These are phyloP conservation scores for Actias luna DNA, from an alignment of 2,888 invertebrate genomes.

Conservation along the genomic window DNA sequence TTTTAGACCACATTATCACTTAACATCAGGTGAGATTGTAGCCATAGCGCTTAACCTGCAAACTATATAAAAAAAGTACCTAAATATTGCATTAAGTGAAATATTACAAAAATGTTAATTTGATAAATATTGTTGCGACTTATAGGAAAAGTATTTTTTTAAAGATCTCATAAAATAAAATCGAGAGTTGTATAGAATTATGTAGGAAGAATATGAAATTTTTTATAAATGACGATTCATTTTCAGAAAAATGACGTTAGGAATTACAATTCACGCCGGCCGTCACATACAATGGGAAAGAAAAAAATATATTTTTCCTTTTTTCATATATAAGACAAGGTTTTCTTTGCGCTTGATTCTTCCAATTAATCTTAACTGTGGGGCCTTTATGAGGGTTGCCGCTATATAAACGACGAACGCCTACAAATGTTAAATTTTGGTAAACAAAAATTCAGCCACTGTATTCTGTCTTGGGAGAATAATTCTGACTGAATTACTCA, in stretches of 20 bases:
- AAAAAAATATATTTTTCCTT: slow-evolving; percentile 12
- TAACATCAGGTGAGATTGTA: too few relatives aligned
- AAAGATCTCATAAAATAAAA: neutral
- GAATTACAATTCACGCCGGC: slow-evolving; percentile 5
- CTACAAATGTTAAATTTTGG: slow-evolving; percentile 10
- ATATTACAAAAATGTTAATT: neutral
- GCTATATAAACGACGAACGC: slow-evolving; percentile 1
- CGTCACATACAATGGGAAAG: slow-evolving; percentile 8
- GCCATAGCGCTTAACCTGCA: too few relatives aligned
- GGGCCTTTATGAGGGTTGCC: slow-evolving; percentile 9
- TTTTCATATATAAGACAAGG: slow-evolving; percentile 34
- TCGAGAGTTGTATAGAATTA: neutral
- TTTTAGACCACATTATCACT: too few relatives aligned
- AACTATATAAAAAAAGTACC: too few relatives aligned
- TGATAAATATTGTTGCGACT: neutral
- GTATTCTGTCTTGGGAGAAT: neutral
- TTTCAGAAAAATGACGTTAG: neutral
- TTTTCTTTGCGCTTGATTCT: slow-evolving; percentile 24
- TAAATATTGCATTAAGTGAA: neutral
- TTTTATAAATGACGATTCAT: neutral
- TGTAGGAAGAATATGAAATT: neutral
- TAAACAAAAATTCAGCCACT: slow-evolving; percentile 5
- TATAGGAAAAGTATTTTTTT: neutral
- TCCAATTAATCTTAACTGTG: slow-evolving; percentile 39
- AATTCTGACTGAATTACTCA: neutral